phyloP scores from a whole-genome alignment of 2,797 vertebrate genomes.

The Pelodytes ibericus region DNA sequence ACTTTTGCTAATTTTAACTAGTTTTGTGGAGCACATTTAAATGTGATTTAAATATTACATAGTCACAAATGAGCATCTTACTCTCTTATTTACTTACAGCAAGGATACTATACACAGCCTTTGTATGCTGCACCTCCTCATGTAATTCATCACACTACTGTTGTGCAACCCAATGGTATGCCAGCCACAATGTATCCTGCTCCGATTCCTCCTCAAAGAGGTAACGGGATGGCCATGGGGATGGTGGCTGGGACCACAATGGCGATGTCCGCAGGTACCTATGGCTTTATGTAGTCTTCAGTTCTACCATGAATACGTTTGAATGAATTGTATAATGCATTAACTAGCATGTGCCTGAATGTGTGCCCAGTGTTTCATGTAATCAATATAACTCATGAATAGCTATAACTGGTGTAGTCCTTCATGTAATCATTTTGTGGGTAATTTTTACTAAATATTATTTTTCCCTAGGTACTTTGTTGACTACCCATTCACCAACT shows the following conservation, averaged over 20 bases:
- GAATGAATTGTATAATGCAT: too few species aligned
- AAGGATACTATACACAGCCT: conserved; percentile 97
- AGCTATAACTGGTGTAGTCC: too few species aligned
- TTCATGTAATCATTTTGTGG: background rate
- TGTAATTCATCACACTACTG: conserved; percentile 98
- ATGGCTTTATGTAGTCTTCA: too few species aligned
- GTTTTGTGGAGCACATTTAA: too few species aligned
- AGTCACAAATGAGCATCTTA: too few species aligned
- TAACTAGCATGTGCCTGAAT: too few species aligned
- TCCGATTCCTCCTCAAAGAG: conserved; percentile 79
- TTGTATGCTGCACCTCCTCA: conserved; percentile 95
- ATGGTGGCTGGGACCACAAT: conserved; percentile 98
- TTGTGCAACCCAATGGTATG: conserved; percentile 98
- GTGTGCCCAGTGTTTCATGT: too few species aligned
- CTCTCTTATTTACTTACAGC: conserved; percentile 72
- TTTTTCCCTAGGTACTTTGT: conserved; percentile 83
- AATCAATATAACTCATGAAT: too few species aligned
- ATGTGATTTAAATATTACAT: too few species aligned
- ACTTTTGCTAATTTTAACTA: too few species aligned
- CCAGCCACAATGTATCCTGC: conserved; percentile 94
- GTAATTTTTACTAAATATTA: background rate
- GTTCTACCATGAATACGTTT: too few species aligned
- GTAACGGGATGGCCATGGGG: conserved; percentile 90
- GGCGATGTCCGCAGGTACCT: conserved; percentile 97
- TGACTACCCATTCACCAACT: conserved; percentile 94